Evolutionary conservation across 2,113 vertebrate species (phyloP).

Genomic region (Oreamnos americanus): DNA sequence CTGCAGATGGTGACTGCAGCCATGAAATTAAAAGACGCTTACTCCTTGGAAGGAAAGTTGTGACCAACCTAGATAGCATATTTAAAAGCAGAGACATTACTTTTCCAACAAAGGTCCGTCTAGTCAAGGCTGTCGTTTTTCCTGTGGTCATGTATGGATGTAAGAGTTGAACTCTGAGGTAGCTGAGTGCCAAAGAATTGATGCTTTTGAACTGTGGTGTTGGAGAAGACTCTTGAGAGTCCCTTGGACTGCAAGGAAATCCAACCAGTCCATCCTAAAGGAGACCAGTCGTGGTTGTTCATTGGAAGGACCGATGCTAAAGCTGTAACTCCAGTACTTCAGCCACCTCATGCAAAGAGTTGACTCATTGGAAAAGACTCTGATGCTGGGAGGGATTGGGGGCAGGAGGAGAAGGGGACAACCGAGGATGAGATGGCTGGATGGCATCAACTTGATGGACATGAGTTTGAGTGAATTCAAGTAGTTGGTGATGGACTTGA

Average conservation of each 20-base stretch:
- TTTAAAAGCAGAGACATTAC: not conserved
- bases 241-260: not conserved
- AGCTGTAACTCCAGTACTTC: not conserved
- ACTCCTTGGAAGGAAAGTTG: not conserved
- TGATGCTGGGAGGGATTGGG: not conserved
- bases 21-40: not conserved
- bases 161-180: not conserved
- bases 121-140: not conserved
- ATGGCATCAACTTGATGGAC: not conserved
- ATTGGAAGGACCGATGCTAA: not conserved
- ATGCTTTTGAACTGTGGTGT: not conserved
- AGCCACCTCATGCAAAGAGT: not conserved
- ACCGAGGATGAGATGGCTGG: not conserved
- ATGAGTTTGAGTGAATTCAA: not conserved
- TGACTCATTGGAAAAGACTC: not conserved
- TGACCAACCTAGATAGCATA: not conserved
- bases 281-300: not conserved
- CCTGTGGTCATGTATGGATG: not conserved
- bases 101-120: not conserved
- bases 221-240: not conserved
- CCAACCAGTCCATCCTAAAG: not conserved
- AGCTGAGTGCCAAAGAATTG: accelerated
- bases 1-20: not conserved
- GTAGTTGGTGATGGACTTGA: not conserved
- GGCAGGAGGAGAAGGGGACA: not conserved